Percentiles rank a stretch among this genome's conserved stretches.
Conservation (phyloP, 1,140 invertebrate genomes). For the Eubasilissa regina region DNA sequence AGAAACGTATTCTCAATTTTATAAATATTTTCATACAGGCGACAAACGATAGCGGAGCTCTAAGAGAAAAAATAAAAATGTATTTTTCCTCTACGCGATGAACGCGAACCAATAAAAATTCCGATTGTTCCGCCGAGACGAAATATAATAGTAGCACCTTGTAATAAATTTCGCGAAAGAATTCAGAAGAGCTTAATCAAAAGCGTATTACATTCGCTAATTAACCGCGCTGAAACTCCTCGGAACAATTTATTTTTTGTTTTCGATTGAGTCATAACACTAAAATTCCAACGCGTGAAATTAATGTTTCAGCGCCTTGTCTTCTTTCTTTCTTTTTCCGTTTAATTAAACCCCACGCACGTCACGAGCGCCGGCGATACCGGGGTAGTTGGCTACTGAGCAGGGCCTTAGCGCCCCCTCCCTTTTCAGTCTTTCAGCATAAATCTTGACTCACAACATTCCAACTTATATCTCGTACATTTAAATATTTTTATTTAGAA, state of each 20-base stretch:
- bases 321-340: conserved; percentile 34
- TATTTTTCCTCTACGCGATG: conserved; percentile 24
- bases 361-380: neutral
- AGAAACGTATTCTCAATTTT: neutral
- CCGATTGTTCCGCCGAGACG: conserved; percentile 27
- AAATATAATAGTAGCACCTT: conserved; percentile 37
- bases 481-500: too few relatives aligned
- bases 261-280: conserved; percentile 57
- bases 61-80: conserved; percentile 5
- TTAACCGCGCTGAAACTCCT: conserved; percentile 37
- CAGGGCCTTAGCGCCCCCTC: neutral
- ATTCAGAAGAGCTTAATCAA: conserved; percentile 45
- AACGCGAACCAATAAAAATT: conserved; percentile 42
- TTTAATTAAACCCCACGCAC: conserved; percentile 49
- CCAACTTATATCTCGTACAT: too few relatives aligned
- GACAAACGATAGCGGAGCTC: neutral
- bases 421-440: neutral
- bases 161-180: conserved; percentile 47
- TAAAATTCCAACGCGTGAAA: conserved; percentile 58
- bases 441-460: neutral
- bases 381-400: neutral
- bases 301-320: conserved; percentile 37
- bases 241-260: conserved; percentile 35
- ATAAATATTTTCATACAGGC: conserved; percentile 26
- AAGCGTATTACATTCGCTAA: conserved; percentile 47